Percentiles rank a stretch among this genome's conserved stretches.
Conservation (phyloP, 2,797 vertebrate genomes). For the Lithobates sylvaticus region DNA sequence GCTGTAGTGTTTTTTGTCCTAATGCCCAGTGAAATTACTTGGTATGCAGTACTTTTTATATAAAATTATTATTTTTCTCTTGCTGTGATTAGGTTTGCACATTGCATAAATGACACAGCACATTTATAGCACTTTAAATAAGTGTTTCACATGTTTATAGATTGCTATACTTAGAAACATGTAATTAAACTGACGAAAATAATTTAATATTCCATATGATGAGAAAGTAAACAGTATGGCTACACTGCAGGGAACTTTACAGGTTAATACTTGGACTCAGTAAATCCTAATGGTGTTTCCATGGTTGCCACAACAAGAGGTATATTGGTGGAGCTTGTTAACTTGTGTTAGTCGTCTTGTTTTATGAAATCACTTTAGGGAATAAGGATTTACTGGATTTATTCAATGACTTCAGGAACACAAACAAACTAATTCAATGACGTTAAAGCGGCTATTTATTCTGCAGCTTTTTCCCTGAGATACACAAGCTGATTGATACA, state of each 20-base stretch:
- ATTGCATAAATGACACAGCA: background rate
- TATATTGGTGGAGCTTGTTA: constrained; percentile 46
- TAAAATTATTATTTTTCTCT: background rate
- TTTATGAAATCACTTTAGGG: constrained; percentile 57
- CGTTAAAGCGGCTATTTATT: constrained; percentile 39
- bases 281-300: constrained; percentile 44
- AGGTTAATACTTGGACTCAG: constrained; percentile 29
- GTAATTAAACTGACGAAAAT: background rate
- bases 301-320: constrained; percentile 34
- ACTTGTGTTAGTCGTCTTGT: constrained; percentile 36
- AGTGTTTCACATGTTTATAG: background rate
- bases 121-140: background rate
- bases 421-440: constrained; percentile 37
- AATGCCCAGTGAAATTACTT: too few species aligned
- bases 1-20: too few species aligned
- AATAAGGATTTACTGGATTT: constrained; percentile 52
- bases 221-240: background rate
- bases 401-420: constrained; percentile 19
- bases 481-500: constrained; percentile 7
- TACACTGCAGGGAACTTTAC: constrained; percentile 7
- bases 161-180: background rate
- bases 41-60: background rate
- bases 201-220: background rate
- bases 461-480: background rate
- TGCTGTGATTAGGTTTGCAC: too few species aligned